Conservation (phyloP, 1,140 invertebrate species). For the Samia ricini region DNA sequence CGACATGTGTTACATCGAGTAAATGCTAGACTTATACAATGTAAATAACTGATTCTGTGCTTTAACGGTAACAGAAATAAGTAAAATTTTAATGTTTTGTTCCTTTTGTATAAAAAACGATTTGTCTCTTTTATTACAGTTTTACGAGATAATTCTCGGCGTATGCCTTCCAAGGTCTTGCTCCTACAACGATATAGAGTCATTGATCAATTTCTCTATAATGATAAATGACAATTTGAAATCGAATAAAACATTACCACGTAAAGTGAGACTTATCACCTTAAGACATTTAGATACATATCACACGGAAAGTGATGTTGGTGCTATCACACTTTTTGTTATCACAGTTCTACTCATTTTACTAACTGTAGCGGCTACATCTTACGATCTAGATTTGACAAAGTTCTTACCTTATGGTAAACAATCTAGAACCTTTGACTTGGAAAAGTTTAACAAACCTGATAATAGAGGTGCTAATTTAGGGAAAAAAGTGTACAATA, state of each 20-base stretch:
- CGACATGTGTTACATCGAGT: no score
- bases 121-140: conserved; percentile 46
- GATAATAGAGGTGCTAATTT: conserved; percentile 21
- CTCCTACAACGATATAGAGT: conserved; percentile 43
- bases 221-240: conserved; percentile 64
- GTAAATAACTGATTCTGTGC: no score
- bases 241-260: conserved; percentile 47
- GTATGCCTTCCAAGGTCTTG: conserved; percentile 59
- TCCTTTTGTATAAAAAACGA: no score
- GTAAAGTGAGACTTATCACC: conserved; percentile 41
- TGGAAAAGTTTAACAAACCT: conserved; percentile 47
- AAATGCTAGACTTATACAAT: no score
- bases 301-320: conserved; percentile 43
- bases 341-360: conserved; percentile 41
- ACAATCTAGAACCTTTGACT: conserved; percentile 45
- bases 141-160: conserved; percentile 48
- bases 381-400: conserved; percentile 48
- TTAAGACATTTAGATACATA: conserved; percentile 40
- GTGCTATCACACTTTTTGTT: conserved; percentile 42
- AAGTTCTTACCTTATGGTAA: conserved; percentile 37
- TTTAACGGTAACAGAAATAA: no score
- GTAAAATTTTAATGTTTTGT: no score
- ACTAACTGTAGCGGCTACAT: conserved; percentile 44
- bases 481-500: conserved; percentile 4
- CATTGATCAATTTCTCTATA: conserved; percentile 64